phyloP scores from a whole-genome alignment of 2,113 vertebrate genomes.

The Spilogale gracilis region DNA sequence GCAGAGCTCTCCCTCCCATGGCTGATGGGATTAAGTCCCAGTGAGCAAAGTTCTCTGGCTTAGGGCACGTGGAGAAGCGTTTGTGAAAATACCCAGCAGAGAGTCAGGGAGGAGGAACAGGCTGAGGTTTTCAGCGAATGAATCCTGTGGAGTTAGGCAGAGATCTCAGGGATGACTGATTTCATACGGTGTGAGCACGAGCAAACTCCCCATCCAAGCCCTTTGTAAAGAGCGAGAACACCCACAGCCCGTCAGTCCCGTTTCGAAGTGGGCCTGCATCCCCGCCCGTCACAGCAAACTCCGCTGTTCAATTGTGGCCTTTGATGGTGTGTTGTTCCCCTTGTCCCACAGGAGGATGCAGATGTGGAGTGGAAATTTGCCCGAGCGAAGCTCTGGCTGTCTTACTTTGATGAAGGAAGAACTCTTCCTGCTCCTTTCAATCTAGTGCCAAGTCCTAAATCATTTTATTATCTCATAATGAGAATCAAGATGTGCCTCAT shows the following conservation, averaged over 20 bases:
- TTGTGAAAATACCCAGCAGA: not conserved
- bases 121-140: not conserved
- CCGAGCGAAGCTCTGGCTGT: constrained; percentile 97
- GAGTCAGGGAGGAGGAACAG: not conserved
- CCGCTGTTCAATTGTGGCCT: fast-evolving
- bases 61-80: not conserved
- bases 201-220: too few species aligned
- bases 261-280: not conserved
- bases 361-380: constrained; percentile 99
- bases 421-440: constrained; percentile 98
- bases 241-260: not conserved
- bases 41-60: not conserved
- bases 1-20: not conserved
- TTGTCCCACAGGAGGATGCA: constrained; percentile 93
- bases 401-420: constrained; percentile 98
- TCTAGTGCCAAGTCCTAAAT: constrained; percentile 98
- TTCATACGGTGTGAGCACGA: fast-evolving
- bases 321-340: constrained; percentile 39
- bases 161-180: not conserved
- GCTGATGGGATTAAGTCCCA: too few species aligned
- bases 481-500: constrained; percentile 96
- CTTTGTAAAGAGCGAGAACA: fast-evolving
- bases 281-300: fast-evolving
- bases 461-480: constrained; percentile 97
- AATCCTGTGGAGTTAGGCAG: not conserved